phyloP scores from a whole-genome alignment of 2,888 invertebrate species.

The Xylophagus ater region DNA sequence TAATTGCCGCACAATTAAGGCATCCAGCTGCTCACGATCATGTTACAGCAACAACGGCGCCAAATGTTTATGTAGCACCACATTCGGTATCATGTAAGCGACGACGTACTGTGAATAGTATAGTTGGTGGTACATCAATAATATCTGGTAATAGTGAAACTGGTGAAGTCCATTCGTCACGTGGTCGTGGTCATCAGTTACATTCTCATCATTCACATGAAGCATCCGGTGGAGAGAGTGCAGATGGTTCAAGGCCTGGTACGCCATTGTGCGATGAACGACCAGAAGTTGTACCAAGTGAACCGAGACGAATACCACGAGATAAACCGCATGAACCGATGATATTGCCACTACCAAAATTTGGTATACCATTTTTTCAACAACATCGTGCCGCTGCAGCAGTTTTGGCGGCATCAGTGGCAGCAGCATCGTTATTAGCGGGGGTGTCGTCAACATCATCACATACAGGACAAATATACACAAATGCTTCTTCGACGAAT shows the following conservation, averaged over 20 bases:
- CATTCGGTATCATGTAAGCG: conserved; percentile 42
- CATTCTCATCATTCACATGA: conserved; percentile 44
- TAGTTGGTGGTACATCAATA: conserved; percentile 13
- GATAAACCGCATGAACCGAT: conserved; percentile 58
- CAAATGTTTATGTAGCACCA: conserved; percentile 6
- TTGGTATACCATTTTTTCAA: conserved; percentile 59
- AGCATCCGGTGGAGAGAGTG: conserved; percentile 48
- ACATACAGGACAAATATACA: conserved; percentile 20
- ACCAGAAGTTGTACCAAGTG: conserved; percentile 60
- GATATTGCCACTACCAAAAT: conserved; percentile 77
- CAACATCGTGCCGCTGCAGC: conserved; percentile 31
- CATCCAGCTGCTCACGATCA: conserved; percentile 26
- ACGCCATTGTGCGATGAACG: conserved; percentile 76
- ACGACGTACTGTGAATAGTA: conserved; percentile 39
- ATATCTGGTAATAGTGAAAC: conserved; percentile 28
- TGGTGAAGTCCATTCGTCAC: conserved; percentile 37
- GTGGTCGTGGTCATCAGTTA: conserved; percentile 43
- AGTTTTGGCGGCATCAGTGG: conserved; percentile 20
- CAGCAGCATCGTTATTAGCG: conserved; percentile 17
- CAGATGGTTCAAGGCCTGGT: conserved; percentile 67
- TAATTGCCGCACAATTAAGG: conserved; percentile 18
- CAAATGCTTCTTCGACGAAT: conserved; percentile 14
- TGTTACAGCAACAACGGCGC: conserved; percentile 14
- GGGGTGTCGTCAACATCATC: conserved; percentile 19
- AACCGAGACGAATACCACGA: conserved; percentile 59